Base-by-base conservation (phyloP, 2,797 vertebrate genomes). In the Ctenopoma kingsleyae region DNA sequence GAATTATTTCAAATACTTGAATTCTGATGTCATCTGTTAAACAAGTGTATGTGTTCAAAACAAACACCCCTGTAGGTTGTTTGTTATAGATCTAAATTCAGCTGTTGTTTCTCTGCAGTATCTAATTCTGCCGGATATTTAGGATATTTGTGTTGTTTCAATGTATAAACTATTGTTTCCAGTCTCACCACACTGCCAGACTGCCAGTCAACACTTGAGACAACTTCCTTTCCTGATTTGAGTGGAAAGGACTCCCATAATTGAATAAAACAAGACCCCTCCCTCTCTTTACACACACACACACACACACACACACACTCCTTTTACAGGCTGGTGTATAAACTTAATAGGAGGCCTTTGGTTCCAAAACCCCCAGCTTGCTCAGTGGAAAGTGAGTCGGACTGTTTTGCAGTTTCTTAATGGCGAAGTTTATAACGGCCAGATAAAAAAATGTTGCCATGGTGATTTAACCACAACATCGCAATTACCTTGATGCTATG, bases 371-470 rank as follows among this genome's bases (percentile, higher is more conserved):
- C 85, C 85, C 85, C 86, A 88, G 85, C 84, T 83, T 74, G 69
- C 85, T 89, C 82, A 86, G 86, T 90, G 91, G 89, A 90, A 90
- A 91, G 84, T 87, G 72, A 89, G 82, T 74, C 66, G 77, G 81
- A 85, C 89, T 91, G 89, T 91, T 92, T 91, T 92, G 89, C 88
- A 86, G 89, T 81, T 85, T 91, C 84, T 91, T 88, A 90, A 90
- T 85, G 81, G 84, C 51, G 76, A 83, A 84, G 76, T 89, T 92
- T 91, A 90, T 90, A 91, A 93, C 73, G 51, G 81, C 82, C 78
- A 83, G 87, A 89, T 90, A 32, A 87, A 89, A 86, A 90, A 83
- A 76, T 67, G 87, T 91, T 91, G 62, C 91, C 76, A 89, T 89
- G 89, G 90, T 53, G 83, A 93, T 86, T 84, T 86, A 90, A 91